Evolutionary conservation across 2,888 invertebrate species (phyloP), one percentile per base, ranked within the genome.

Genomic region (Atethmia centrago): DNA sequence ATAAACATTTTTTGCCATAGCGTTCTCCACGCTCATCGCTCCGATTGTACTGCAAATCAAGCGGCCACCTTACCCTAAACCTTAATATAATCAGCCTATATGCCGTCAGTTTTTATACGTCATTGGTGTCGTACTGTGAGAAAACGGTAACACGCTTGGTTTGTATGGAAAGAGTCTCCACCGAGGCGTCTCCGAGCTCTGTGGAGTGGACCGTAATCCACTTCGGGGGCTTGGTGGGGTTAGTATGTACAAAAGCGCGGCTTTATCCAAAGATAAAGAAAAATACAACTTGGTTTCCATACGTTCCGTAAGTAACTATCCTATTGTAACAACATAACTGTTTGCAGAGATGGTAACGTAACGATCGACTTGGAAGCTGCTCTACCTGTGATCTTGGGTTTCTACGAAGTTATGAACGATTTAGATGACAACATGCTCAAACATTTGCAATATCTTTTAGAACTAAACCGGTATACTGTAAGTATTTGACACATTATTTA

Each of bases 391-490:
- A 75, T 95, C 3, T 70, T 95, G 64, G 94, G 93, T 0, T 94
- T 93, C 78, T 93, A 93, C 81, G 89, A 91, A 80, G 40, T 87
- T 0, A 19, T 92, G 0, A 70, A 68, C 0, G 74, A 78, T 0
- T 19, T 85, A 3, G 81, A 89, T 55, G 28, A 42, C 0, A 63
- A 77, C 0, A 55, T 80, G 0, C 74, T 95, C 21, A 36, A 64
- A 3, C 85, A 87, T 2, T 84, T 95, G 31, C 93, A 95, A 81
- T 62, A 83, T 0, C 76, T 95, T 16, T 88, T 95, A 49, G 87
- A 91, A 0, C 47, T 80, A 3, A 95, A 95, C 73, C 89, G 95
- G 70, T 93, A 94, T 68, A 90, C 89, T 31, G 95, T 95, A 80
- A 90, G 93, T 36, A 4, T 36, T 36, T 36, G 36, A 36, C 36